A percentile compares a stretch with the other conserved stretches of the same genome.
These are phyloP conservation scores for Stegodyphus dumicola DNA, from an alignment of 1,140 invertebrate genomes.

Conservation along the genomic window DNA sequence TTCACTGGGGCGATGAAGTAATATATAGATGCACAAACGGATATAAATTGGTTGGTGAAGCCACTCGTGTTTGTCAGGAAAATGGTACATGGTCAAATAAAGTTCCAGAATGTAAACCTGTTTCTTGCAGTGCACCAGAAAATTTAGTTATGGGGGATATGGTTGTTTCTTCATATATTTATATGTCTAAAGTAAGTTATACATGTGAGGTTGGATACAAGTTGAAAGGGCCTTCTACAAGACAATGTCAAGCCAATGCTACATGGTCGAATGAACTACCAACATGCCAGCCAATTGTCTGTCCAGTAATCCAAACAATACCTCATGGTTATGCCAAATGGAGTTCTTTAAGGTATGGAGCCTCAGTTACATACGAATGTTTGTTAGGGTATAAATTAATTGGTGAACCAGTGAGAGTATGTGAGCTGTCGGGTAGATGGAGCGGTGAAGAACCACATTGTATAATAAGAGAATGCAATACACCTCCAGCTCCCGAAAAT, in stretches of 20 bases:
- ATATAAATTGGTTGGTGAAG: slow-evolving; percentile 75
- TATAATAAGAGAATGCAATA: slow-evolving; percentile 27
- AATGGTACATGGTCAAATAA: slow-evolving; percentile 79
- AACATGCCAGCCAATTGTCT: slow-evolving; percentile 64
- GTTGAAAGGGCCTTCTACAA: slow-evolving; percentile 74
- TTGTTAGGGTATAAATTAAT: slow-evolving; percentile 50
- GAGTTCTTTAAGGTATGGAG: slow-evolving; percentile 52
- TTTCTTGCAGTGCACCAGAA: slow-evolving; percentile 68
- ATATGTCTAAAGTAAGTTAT: slow-evolving; percentile 83
- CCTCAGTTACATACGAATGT: slow-evolving; percentile 53
- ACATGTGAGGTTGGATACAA: slow-evolving; percentile 83
- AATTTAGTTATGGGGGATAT: slow-evolving; percentile 83
- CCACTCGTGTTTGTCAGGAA: slow-evolving; percentile 73
- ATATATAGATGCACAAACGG: slow-evolving; percentile 86
- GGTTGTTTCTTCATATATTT: slow-evolving; percentile 79
- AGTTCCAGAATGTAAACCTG: slow-evolving; percentile 80
- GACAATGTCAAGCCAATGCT: slow-evolving; percentile 80
- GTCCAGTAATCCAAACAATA: slow-evolving; percentile 61
- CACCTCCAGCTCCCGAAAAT: slow-evolving; percentile 14
- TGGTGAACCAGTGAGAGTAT: slow-evolving; percentile 40
- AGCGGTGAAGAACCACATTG: slow-evolving; percentile 54
- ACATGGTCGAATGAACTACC: slow-evolving; percentile 82
- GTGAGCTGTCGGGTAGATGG: slow-evolving; percentile 48
- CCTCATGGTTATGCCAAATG: slow-evolving; percentile 49
- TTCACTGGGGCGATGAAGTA: slow-evolving; percentile 73